Evolutionary conservation across 2,113 vertebrate species (phyloP), one percentile per base, ranked within the genome.

Genomic region (Menidia beryllina): DNA sequence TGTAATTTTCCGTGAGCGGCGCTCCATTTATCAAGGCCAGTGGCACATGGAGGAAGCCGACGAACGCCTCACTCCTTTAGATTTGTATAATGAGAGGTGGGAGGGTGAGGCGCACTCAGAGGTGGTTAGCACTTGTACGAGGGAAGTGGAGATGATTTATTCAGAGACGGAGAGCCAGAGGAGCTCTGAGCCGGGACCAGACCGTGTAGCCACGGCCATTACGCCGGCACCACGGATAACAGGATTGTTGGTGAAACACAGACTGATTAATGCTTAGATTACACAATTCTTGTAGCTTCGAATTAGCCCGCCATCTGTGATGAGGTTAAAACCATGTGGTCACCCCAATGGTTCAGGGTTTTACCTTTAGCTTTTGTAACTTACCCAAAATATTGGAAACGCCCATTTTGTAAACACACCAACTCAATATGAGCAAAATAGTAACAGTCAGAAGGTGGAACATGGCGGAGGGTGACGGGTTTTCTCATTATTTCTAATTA

Each of bases 1-100:
- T 86, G 91, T 89, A 86, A 91, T 91, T 89, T 91, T 91, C 86
- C 81, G 79, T 88, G 82, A 89, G 84, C 85, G 90, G 81, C 80
- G 71, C 81, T 89, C 87, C 88, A 91, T 88, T 91, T 81, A 87
- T 90, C 86, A 90, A 85, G 83, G 87, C 86, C 64, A 74, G 71
- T 72, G 83, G 83, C 83, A 86, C 70, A 65, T 71, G 12, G 75
- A 85, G 75, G 85, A 73, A 83, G 79, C 86, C 78, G 86, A 86
- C 63, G 79, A 89, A 88, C 80, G 81, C 85, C 86, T 86, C 74
- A 68, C 82, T 88, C 83, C 70, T 85, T 82, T 77, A 71, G 85
- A 81, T 84, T 83, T 82, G 82, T 86, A 85, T 91, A 88, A 91
- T 85, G 85, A 91, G 81, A 87, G 87, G 80, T 83, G 87, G 74